Conservation (phyloP, 2,113 vertebrate genomes). For the Phycodurus eques region DNA sequence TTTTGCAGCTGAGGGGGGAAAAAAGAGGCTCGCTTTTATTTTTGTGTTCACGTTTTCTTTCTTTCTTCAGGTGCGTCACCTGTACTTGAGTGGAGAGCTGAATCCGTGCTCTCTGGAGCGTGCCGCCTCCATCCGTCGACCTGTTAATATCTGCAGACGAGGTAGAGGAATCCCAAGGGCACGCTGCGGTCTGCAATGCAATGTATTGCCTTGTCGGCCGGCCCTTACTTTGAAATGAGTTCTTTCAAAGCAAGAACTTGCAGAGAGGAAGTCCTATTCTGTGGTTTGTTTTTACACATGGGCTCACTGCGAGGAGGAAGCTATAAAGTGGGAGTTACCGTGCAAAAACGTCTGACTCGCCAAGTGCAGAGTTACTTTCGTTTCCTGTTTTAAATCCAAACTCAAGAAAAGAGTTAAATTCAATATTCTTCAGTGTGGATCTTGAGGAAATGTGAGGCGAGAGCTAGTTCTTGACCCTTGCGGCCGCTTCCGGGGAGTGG, state of each 20-base stretch:
- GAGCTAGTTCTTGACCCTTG: slow-evolving; percentile 5
- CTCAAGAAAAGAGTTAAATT: neutral
- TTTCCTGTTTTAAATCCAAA: slow-evolving; percentile 2
- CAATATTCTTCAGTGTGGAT: neutral
- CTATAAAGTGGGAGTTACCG: slow-evolving; percentile 12
- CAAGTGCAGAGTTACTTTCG: slow-evolving; percentile 8
- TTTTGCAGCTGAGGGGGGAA: neutral
- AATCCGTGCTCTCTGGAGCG: slow-evolving; percentile 80
- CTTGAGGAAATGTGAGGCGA: slow-evolving; percentile 1
- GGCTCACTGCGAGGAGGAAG: slow-evolving; percentile 13
- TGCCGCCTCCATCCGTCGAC: slow-evolving; percentile 81
- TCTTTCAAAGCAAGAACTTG: slow-evolving; percentile 1
- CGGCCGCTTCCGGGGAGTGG: neutral
- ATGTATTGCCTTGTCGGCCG: neutral
- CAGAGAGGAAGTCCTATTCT: slow-evolving; percentile 15
- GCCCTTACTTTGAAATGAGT: slow-evolving; percentile 9
- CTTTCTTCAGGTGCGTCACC: slow-evolving; percentile 82
- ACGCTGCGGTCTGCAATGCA: neutral
- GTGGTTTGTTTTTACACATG: slow-evolving; percentile 43
- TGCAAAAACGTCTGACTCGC: neutral
- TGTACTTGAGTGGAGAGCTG: slow-evolving; percentile 85
- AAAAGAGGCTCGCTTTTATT: neutral
- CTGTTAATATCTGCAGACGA: slow-evolving; percentile 80
- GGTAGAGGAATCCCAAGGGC: slow-evolving; percentile 59
- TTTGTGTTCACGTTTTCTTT: neutral